Base-by-base conservation (phyloP, 1,140 invertebrate species). In the Penaeus indicus region DNA sequence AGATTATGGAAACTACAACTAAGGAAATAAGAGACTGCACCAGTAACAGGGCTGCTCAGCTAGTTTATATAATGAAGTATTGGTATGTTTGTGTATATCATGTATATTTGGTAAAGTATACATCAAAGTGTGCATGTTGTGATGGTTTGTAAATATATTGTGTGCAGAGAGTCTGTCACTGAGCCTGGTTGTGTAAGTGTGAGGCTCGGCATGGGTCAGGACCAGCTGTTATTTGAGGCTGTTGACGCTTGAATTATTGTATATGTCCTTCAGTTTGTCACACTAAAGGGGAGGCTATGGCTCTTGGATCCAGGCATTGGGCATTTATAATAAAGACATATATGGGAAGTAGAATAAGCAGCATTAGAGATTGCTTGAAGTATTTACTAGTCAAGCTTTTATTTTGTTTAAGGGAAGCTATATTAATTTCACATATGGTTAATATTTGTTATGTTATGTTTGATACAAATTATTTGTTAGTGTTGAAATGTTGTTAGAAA, bases 291-390 rank as follows among this genome's bases (percentile, higher is more conserved):
- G 85, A 86, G 85, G 85, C 85, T 86, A 78, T 61, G 67, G 75
- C 85, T 86, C 38, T 79, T 78, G 75, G 60, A 79, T 42, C 75
- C 63, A 38, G 62, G 38, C 62, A 78, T 47, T 64, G 75, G 86
- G 78, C 86, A 87, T 87, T 84, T 54, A 84, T 82, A 75, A 67
- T 22, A 82, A 82, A 61, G 80, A 54, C 63, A 82, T 22, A 22
- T n/a, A 64, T 60, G 16, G 60, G 25, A 69, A 82, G 67, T 87
- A 67, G 61, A 72, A 69, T 80, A 38, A 69, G 60, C 25, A 62
- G n/a, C 47, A 67, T 82, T 83, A 42, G 16, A 27, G 25, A 38
- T 38, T 83, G 64, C 42, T 62, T 67, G 81, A 83, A 83, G 60
- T 42, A 79, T 75, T 38, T 32, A 27, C 42, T 75, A 19, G 25